A percentile compares a stretch with the other conserved stretches of the same genome.
These are phyloP conservation scores for Diaperis boleti DNA, from an alignment of 2,888 invertebrate species.

Conservation along the genomic window DNA sequence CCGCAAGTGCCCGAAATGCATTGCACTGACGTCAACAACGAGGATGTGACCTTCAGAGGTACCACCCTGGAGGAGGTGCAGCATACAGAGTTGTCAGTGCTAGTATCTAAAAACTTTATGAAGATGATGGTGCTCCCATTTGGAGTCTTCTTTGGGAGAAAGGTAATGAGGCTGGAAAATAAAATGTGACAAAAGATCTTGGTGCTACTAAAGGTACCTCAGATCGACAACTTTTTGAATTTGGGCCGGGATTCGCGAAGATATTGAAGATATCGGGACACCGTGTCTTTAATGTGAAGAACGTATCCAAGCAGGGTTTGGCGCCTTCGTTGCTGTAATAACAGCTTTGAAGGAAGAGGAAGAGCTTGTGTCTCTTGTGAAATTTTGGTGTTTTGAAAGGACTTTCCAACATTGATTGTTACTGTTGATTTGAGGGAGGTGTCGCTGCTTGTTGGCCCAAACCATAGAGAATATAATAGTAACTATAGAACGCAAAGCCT, in stretches of 20 bases:
- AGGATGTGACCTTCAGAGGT: conserved; percentile 71
- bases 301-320: conserved; percentile 77
- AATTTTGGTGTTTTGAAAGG: neutral
- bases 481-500: too few species aligned
- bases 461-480: too few species aligned
- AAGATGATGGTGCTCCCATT: conserved; percentile 57
- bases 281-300: conserved; percentile 75
- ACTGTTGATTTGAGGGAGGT: conserved; percentile 73
- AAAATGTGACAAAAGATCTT: too few species aligned
- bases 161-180: conserved; percentile 38
- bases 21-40: conserved; percentile 73
- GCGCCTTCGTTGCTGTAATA: conserved; percentile 75
- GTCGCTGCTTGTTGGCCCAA: conserved; percentile 76
- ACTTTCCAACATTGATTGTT: conserved; percentile 9
- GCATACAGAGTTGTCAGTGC: conserved; percentile 73
- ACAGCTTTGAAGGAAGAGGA: conserved; percentile 78
- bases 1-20: conserved; percentile 74
- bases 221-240: too few species aligned
- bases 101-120: conserved; percentile 66
- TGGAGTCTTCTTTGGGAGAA: conserved; percentile 47
- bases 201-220: too few species aligned
- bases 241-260: conserved; percentile 67
- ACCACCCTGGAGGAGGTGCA: conserved; percentile 70
- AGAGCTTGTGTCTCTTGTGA: conserved; percentile 67
- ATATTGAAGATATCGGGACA: conserved; percentile 75